Conservation (phyloP, 1,140 invertebrate species). For the Battus philenor region DNA sequence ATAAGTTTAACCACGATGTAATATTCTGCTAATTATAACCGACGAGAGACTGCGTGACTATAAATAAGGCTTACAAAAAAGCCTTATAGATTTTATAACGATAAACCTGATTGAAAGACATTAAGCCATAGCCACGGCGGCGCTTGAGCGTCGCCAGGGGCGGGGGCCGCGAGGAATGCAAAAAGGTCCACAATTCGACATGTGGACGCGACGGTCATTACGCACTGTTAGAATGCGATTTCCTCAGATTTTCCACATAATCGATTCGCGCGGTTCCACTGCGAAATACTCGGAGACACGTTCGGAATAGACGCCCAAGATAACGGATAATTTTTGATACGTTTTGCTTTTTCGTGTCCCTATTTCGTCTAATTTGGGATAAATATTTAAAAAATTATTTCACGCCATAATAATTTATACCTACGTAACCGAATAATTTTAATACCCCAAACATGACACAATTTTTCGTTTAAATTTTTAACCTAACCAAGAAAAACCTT, state of each 20-base stretch:
- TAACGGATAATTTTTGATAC: too few species aligned
- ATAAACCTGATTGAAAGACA: constrained; percentile 11
- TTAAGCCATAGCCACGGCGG: constrained; percentile 6
- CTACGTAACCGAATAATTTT: too few species aligned
- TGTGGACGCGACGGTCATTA: constrained; percentile 38
- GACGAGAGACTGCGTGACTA: neutral
- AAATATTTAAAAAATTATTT: too few species aligned
- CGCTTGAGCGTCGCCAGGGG: constrained; percentile 26
- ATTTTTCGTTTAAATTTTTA: too few species aligned
- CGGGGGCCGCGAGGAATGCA: constrained; percentile 40
- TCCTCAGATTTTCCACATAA: constrained; percentile 70
- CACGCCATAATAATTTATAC: too few species aligned
- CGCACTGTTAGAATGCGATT: constrained; percentile 49
- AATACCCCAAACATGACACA: too few species aligned
- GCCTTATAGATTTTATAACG: constrained; percentile 11
- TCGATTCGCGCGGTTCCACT: constrained; percentile 59
- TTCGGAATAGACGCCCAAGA: too few species aligned
- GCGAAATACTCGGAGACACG: constrained; percentile 33
- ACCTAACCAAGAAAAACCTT: too few species aligned
- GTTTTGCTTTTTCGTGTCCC: too few species aligned
- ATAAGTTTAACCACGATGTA: too few species aligned
- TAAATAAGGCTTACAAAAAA: constrained; percentile 10
- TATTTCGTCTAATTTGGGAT: too few species aligned
- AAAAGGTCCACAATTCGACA: constrained; percentile 46
- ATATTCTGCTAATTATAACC: too few species aligned